phyloP scores from a whole-genome alignment of 2,113 vertebrate species.

The Lophochroa leadbeateri region DNA sequence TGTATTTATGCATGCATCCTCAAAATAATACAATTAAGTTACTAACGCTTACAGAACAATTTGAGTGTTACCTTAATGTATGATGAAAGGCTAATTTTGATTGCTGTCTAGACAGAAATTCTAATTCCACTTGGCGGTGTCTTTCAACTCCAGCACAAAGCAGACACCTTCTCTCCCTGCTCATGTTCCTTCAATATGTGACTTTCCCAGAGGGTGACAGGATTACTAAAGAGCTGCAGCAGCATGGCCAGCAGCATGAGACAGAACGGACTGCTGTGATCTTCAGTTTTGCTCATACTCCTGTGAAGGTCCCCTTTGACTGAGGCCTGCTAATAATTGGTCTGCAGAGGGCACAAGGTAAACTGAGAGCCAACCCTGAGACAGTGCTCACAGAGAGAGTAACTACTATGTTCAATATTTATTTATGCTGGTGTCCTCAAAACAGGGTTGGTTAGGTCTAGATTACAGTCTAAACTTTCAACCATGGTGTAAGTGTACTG shows the following conservation, averaged over 20 bases:
- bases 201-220: background rate
- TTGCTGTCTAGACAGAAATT: conserved; percentile 35
- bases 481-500: background rate
- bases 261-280: background rate
- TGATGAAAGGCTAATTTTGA: conserved; percentile 58
- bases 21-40: conserved; percentile 62
- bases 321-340: background rate
- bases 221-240: background rate
- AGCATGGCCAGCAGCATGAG: background rate
- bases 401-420: background rate
- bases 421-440: background rate
- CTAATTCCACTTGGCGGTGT: conserved; percentile 28
- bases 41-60: conserved; percentile 56
- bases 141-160: background rate
- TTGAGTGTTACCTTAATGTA: conserved; percentile 43
- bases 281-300: background rate
- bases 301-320: background rate
- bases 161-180: background rate
- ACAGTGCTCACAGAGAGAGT: fast-evolving
- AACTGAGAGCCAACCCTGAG: background rate
- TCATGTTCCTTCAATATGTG: background rate
- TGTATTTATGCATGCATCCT: conserved; percentile 51
- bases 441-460: background rate
- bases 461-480: background rate
- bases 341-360: background rate